Evolutionary conservation across 2,888 invertebrate species (phyloP).

Genomic region (Caenorhabditis afra): DNA sequence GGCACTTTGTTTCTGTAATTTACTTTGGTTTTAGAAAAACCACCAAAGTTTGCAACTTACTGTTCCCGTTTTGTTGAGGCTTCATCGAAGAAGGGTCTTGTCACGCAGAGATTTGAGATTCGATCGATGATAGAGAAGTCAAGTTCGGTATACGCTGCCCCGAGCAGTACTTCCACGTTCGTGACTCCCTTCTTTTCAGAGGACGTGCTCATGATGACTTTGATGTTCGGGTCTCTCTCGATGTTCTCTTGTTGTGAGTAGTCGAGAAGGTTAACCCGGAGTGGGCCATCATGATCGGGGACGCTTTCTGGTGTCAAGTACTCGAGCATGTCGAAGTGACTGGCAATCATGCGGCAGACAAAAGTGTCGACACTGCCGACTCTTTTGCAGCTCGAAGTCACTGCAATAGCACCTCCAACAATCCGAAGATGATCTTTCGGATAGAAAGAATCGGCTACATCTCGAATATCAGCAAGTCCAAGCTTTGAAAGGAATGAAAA

Average conservation of each 20-base stretch:
- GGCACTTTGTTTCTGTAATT: constrained; percentile 42
- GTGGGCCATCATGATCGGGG: constrained; percentile 24
- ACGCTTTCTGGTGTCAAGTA: constrained; percentile 60
- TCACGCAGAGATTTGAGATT: constrained; percentile 59
- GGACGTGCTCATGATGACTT: constrained; percentile 42
- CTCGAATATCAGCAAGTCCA: constrained; percentile 42
- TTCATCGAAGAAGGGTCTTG: constrained; percentile 64
- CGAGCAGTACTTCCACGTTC: constrained; percentile 53
- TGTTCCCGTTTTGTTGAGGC: constrained; percentile 7
- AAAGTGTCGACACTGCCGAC: constrained; percentile 22
- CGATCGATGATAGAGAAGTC: constrained; percentile 76
- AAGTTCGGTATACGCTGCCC: constrained; percentile 70
- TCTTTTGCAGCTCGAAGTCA: constrained; percentile 51
- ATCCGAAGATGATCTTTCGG: constrained; percentile 68
- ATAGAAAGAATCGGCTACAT: constrained; percentile 52
- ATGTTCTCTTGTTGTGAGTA: constrained; percentile 60
- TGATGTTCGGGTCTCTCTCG: constrained; percentile 60
- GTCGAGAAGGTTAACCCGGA: constrained; percentile 51
- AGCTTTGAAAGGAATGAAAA: constrained; percentile 49
- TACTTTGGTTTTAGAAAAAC: neutral
- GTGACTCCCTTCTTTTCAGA: constrained; percentile 36
- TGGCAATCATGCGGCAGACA: constrained; percentile 52
- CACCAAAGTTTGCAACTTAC: constrained; percentile 13
- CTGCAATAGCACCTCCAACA: constrained; percentile 59
- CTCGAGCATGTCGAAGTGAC: constrained; percentile 66